Conservation (phyloP, 2,113 vertebrate genomes). For the Capreolus pygargus region DNA sequence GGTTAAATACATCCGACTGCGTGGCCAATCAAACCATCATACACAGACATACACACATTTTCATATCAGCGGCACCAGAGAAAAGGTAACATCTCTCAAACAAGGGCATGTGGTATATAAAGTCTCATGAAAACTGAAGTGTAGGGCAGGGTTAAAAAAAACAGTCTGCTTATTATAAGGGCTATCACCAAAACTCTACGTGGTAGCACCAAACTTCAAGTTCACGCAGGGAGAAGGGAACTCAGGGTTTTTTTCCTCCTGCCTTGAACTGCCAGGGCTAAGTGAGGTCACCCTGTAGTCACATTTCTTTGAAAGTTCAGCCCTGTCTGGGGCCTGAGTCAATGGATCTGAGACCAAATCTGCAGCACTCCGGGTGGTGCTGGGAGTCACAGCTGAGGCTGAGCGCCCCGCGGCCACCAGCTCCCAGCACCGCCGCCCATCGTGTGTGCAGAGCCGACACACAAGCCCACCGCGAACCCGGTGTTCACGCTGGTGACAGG, state of each 20-base stretch:
- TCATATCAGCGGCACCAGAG: not conserved
- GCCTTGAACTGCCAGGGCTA: not conserved
- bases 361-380: not conserved
- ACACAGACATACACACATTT: not conserved
- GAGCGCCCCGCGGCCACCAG: rapidly evolving
- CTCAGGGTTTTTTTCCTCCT: not conserved
- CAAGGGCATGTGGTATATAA: not conserved
- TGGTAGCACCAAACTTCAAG: not conserved
- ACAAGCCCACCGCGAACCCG: not conserved
- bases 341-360: not conserved
- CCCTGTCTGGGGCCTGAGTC: not conserved
- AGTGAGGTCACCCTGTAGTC: not conserved
- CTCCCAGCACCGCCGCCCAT: rapidly evolving
- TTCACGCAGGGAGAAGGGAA: not conserved
- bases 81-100: not conserved
- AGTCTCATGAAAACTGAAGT: not conserved
- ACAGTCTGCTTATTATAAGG: not conserved
- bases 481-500: rapidly evolving
- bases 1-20: not conserved
- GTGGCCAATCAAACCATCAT: not conserved
- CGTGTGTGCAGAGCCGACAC: rapidly evolving
- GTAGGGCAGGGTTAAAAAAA: not conserved
- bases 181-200: not conserved
- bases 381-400: not conserved
- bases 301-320: not conserved